phyloP scores from a whole-genome alignment of 2,888 invertebrate genomes.

The Megalurothrips usitatus region DNA sequence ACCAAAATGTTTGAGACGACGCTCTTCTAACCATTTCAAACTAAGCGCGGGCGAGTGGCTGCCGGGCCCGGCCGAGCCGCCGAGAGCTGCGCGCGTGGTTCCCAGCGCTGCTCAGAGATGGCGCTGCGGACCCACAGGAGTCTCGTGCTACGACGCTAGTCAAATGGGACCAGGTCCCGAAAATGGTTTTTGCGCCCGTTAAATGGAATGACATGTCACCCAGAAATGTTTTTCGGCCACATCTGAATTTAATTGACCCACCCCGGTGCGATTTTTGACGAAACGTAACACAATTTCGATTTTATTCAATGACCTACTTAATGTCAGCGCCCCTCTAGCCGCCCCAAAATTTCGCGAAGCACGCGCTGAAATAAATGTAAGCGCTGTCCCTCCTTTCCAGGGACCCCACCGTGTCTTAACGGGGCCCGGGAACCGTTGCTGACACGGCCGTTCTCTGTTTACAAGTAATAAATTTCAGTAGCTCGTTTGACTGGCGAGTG shows the following conservation, averaged over 20 bases:
- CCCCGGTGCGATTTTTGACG: background rate
- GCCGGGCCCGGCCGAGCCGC: background rate
- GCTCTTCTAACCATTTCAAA: too few species aligned
- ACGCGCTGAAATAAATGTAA: background rate
- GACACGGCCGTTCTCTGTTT: background rate
- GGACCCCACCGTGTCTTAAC: background rate
- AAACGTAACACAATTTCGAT: background rate
- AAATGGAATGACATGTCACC: background rate
- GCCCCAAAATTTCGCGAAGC: background rate
- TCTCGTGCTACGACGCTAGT: background rate
- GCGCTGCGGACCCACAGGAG: background rate
- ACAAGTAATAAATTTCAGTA: slow-evolving; percentile 44
- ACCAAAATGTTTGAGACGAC: too few species aligned
- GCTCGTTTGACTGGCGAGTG: slow-evolving; percentile 65
- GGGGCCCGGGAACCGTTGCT: background rate
- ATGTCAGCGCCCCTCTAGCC: background rate
- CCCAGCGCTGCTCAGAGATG: background rate
- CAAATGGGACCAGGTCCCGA: background rate
- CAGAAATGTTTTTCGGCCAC: background rate
- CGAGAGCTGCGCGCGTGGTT: background rate
- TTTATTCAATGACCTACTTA: slow-evolving; percentile 14
- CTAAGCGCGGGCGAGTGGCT: too few species aligned
- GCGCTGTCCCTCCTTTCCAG: background rate
- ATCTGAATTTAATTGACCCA: background rate
- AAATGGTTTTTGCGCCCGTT: background rate